Percentiles rank a stretch among this genome's conserved stretches.
These are phyloP conservation scores for Gila robusta DNA, from an alignment of 2,797 vertebrate genomes.

Conservation along the genomic window DNA sequence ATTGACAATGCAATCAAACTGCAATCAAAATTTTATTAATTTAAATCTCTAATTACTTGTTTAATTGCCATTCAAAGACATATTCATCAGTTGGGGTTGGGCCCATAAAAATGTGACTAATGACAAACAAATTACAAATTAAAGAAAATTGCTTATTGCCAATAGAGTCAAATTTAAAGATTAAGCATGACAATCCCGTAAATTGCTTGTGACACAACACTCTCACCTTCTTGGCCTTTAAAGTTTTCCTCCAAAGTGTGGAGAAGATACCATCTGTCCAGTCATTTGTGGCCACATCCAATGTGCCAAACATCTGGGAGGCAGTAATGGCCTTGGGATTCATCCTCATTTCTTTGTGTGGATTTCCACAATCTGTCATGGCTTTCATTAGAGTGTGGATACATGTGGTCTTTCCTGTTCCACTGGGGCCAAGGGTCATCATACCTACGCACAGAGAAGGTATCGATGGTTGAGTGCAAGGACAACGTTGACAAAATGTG, in stretches of 20 bases:
- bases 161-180: background rate
- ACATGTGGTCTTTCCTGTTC: constrained; percentile 85
- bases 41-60: background rate
- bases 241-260: constrained; percentile 88
- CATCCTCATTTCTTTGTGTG: constrained; percentile 89
- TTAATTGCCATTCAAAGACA: background rate
- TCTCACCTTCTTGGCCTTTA: constrained; percentile 85
- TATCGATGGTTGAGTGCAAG: background rate
- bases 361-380: constrained; percentile 82
- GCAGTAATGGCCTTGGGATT: constrained; percentile 89
- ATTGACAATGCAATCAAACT: background rate
- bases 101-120: background rate
- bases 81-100: background rate
- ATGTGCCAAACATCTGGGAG: constrained; percentile 87
- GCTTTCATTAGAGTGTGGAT: constrained; percentile 87
- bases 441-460: constrained; percentile 76
- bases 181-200: background rate
- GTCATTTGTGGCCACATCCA: constrained; percentile 89
- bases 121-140: background rate
- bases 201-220: background rate
- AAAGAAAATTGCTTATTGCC: background rate
- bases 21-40: background rate
- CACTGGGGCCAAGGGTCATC: constrained; percentile 87
- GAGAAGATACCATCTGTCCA: constrained; percentile 91
- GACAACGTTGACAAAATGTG: background rate